These are phyloP conservation scores for Chondrilla cf. caribensis DNA, from an alignment of 37 sponge, comb jelly and placozoan species.

Conservation along the genomic window DNA sequence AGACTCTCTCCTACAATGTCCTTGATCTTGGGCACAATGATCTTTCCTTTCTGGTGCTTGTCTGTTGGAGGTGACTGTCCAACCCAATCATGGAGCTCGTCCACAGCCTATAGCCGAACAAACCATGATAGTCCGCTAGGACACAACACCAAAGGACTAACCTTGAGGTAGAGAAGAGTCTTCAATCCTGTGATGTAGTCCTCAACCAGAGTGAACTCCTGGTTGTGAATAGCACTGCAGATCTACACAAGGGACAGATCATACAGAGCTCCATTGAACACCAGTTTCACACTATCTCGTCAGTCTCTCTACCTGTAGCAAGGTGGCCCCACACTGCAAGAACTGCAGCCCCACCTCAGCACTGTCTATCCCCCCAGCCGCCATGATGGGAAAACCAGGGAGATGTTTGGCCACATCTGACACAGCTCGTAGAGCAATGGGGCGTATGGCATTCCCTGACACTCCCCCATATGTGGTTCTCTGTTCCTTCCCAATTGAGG, in stretches of 20 bases:
- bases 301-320: slow-evolving; percentile 59
- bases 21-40: slow-evolving; percentile 70
- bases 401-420: slow-evolving; percentile 75
- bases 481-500: slow-evolving; percentile 73
- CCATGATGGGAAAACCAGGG: slow-evolving; percentile 89
- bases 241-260: slow-evolving; percentile 57
- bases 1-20: slow-evolving; percentile 76
- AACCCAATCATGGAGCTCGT: slow-evolving; percentile 76
- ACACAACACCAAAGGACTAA: neutral
- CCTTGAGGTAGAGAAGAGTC: slow-evolving; percentile 82
- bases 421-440: slow-evolving; percentile 88
- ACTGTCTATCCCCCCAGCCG: slow-evolving; percentile 87
- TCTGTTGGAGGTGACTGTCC: slow-evolving; percentile 87
- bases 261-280: neutral
- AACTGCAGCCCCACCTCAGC: slow-evolving; percentile 91
- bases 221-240: slow-evolving; percentile 96
- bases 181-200: slow-evolving; percentile 86
- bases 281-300: neutral
- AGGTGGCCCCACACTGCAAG: slow-evolving; percentile 80
- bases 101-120: slow-evolving; percentile 43
- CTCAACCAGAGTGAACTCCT: slow-evolving; percentile 89
- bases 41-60: slow-evolving; percentile 88
- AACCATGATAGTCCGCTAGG: no score
- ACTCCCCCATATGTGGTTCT: slow-evolving; percentile 90
- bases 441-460: slow-evolving; percentile 85